Percentiles rank a stretch among this genome's conserved stretches.
These are phyloP conservation scores for Helostoma temminkii DNA, from an alignment of 2,797 vertebrate species.

Conservation along the genomic window DNA sequence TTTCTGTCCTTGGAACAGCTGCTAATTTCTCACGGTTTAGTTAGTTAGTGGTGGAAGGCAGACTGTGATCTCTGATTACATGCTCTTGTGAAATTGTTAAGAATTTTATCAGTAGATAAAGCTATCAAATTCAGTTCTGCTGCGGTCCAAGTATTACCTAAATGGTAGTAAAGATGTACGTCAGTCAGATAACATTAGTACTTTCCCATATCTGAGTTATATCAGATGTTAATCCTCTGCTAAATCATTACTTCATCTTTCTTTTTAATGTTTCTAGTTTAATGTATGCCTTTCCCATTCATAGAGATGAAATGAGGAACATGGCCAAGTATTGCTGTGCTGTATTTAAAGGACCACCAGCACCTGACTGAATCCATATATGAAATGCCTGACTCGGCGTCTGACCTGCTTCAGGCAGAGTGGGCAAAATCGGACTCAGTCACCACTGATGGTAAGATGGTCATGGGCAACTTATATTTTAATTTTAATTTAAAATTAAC, in stretches of 20 bases:
- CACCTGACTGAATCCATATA: constrained; percentile 50
- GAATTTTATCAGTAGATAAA: background rate
- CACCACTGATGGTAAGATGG: constrained; percentile 23
- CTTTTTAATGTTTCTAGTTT: background rate
- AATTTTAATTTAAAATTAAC: no score
- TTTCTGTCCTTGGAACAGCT: constrained; percentile 16
- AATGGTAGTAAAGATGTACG: no score
- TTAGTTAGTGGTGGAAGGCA: background rate
- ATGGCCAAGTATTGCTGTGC: background rate
- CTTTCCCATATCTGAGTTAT: background rate
- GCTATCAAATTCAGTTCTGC: background rate
- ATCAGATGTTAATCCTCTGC: no score
- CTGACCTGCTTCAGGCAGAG: background rate
- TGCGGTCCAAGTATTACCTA: background rate
- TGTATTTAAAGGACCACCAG: constrained; percentile 43
- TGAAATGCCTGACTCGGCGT: background rate
- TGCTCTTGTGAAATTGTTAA: background rate
- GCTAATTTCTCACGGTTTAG: constrained; percentile 3
- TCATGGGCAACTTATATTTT: background rate
- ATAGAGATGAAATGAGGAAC: constrained; percentile 13
- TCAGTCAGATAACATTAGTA: background rate
- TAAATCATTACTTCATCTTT: no score
- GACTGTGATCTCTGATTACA: background rate
- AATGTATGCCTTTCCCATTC: background rate
- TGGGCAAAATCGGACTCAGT: background rate